A percentile compares a stretch with the other conserved stretches of the same genome.
These are phyloP conservation scores for Dicrostonyx torquatus DNA, from an alignment of 2,797 vertebrate species.

Conservation along the genomic window DNA sequence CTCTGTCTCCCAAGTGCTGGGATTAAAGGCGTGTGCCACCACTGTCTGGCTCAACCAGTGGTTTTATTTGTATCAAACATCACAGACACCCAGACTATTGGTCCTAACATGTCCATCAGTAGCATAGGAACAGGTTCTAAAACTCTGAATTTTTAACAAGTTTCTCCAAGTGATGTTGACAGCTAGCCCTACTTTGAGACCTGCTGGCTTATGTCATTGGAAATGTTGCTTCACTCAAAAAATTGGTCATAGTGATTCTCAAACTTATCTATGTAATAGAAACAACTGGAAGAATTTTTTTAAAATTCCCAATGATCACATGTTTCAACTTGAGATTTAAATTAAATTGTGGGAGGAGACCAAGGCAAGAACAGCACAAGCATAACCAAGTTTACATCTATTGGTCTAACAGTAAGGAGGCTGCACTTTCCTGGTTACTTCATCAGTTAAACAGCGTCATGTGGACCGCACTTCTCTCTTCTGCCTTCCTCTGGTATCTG, in stretches of 20 bases:
- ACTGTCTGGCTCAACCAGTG: too few species aligned
- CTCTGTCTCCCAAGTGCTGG: too few species aligned
- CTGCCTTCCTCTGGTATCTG: not conserved
- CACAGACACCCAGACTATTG: not conserved
- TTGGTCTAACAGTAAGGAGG: not conserved
- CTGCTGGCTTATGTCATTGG: not conserved
- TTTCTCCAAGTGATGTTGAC: not conserved
- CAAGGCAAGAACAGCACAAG: not conserved
- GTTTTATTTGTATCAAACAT: not conserved
- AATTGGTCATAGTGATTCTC: conserved; percentile 4
- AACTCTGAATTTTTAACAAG: not conserved
- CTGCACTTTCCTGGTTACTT: not conserved
- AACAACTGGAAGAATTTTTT: not conserved
- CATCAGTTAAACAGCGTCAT: not conserved
- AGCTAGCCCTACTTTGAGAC: not conserved
- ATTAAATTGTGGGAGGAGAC: not conserved
- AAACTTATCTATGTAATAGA: not conserved
- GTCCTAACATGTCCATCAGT: not conserved
- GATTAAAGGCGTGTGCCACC: too few species aligned
- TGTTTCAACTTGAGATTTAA: not conserved
- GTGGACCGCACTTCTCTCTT: not conserved
- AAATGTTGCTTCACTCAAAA: conserved; percentile 7
- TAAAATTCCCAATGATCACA: not conserved
- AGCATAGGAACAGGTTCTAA: not conserved
- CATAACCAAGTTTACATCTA: not conserved